Conservation (phyloP, 2,797 vertebrate species). For the Bovichtus variegatus region DNA sequence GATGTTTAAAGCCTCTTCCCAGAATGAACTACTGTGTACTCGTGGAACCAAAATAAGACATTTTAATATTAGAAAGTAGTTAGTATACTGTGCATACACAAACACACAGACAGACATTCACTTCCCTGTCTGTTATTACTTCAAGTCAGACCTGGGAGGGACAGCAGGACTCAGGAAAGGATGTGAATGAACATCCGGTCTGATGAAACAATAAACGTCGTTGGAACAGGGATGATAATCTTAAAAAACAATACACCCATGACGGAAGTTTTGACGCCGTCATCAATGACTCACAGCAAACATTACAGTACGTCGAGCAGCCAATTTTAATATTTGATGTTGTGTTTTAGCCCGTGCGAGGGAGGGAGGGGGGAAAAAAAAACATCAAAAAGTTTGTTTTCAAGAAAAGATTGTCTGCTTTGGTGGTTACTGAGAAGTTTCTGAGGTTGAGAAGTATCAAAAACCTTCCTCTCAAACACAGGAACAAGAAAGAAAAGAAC, state of each 20-base stretch:
- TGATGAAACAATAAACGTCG: slow-evolving; percentile 52
- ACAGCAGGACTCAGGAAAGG: slow-evolving; percentile 50
- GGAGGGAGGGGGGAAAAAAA: background rate
- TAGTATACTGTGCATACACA: slow-evolving; percentile 28
- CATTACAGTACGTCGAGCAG: background rate
- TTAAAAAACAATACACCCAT: slow-evolving; percentile 25
- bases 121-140: slow-evolving; percentile 34
- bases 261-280: slow-evolving; percentile 17
- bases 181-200: slow-evolving; percentile 39
- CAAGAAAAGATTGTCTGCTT: background rate
- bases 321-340: background rate
- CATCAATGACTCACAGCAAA: slow-evolving; percentile 30
- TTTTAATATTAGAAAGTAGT: slow-evolving; percentile 57
- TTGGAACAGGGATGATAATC: slow-evolving; percentile 21
- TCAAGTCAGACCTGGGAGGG: slow-evolving; percentile 14
- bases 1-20: slow-evolving; percentile 42
- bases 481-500: background rate
- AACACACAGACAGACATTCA: slow-evolving; percentile 13
- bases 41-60: slow-evolving; percentile 48
- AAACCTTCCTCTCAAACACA: background rate
- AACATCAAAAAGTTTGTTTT: background rate
- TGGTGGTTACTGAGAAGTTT: too few species aligned
- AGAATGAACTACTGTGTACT: slow-evolving; percentile 10
- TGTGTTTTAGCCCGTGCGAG: background rate
- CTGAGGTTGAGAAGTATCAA: too few species aligned